Conservation (phyloP, 1,140 invertebrate species). For the Kradibia gibbosae region DNA sequence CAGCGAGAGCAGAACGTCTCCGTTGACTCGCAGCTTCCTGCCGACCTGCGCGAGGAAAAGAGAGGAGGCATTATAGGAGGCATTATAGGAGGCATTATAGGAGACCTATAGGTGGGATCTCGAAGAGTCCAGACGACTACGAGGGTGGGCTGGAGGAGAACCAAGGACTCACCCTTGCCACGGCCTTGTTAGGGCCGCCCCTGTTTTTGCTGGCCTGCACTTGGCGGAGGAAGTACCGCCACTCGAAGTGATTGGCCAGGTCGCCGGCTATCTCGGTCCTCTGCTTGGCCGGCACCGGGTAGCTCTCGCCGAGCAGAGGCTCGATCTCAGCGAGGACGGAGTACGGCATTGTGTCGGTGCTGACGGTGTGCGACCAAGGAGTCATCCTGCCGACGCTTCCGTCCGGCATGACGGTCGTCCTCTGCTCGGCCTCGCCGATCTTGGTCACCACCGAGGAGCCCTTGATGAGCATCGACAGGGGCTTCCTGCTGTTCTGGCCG, state of each 20-base stretch:
- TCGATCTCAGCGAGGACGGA: slow-evolving; percentile 87
- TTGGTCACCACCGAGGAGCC: slow-evolving; percentile 87
- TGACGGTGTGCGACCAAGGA: slow-evolving; percentile 87
- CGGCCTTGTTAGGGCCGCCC: slow-evolving; percentile 72
- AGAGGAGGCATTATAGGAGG: neutral
- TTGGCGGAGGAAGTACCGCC: slow-evolving; percentile 90
- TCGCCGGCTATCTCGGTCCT: slow-evolving; percentile 90
- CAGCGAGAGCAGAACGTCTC: slow-evolving; percentile 90
- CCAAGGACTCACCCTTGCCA: slow-evolving; percentile 70
- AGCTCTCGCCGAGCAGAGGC: slow-evolving; percentile 87
- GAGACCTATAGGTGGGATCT: too few relatives aligned
- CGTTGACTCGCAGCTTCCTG: slow-evolving; percentile 88
- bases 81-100: too few relatives aligned
- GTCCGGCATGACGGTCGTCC: slow-evolving; percentile 86
- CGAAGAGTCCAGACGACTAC: too few relatives aligned
- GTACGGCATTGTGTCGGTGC: slow-evolving; percentile 89
- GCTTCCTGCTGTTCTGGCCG: slow-evolving; percentile 85
- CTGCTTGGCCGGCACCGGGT: slow-evolving; percentile 92
- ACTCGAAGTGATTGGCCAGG: slow-evolving; percentile 93
- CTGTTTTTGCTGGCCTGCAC: slow-evolving; percentile 76
- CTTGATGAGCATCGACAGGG: slow-evolving; percentile 89
- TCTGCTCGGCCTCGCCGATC: slow-evolving; percentile 85
- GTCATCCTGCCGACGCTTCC: slow-evolving; percentile 85
- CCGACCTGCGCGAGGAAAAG: slow-evolving; percentile 79
- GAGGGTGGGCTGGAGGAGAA: too few relatives aligned